Conservation (phyloP, 1,140 invertebrate species). For the Philaenus spumarius region DNA sequence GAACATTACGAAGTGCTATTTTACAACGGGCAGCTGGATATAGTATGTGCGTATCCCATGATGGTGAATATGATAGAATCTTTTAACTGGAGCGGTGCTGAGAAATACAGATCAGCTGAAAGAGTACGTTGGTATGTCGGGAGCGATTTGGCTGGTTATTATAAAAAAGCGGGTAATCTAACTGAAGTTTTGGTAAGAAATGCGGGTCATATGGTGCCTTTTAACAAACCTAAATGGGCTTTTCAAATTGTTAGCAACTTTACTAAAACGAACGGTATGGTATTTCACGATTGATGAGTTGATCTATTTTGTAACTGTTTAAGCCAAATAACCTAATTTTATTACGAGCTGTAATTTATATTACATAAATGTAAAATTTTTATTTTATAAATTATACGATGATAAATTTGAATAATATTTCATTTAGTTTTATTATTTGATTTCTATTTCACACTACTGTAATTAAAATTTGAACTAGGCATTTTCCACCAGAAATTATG, state of each 20-base stretch:
- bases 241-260: slow-evolving; percentile 71
- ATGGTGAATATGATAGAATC: slow-evolving; percentile 56
- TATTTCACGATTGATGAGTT: too few species aligned
- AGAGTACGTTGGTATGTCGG: slow-evolving; percentile 38
- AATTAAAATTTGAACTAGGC: too few species aligned
- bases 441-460: too few species aligned
- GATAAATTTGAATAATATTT: too few species aligned
- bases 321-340: too few species aligned
- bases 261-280: too few species aligned
- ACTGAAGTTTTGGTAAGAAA: slow-evolving; percentile 73
- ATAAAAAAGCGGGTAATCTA: slow-evolving; percentile 44
- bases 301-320: too few species aligned
- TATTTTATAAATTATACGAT: too few species aligned
- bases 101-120: slow-evolving; percentile 55
- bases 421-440: too few species aligned
- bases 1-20: slow-evolving; percentile 59
- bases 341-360: too few species aligned
- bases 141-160: slow-evolving; percentile 26
- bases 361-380: too few species aligned
- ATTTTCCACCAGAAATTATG: too few species aligned
- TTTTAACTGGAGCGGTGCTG: slow-evolving; percentile 57
- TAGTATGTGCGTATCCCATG: slow-evolving; percentile 73
- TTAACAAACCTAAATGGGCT: slow-evolving; percentile 71
- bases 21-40: slow-evolving; percentile 72
- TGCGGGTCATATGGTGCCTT: slow-evolving; percentile 79